These are phyloP conservation scores for Ibycter americanus DNA, from an alignment of 2,797 vertebrate genomes.

Conservation along the genomic window DNA sequence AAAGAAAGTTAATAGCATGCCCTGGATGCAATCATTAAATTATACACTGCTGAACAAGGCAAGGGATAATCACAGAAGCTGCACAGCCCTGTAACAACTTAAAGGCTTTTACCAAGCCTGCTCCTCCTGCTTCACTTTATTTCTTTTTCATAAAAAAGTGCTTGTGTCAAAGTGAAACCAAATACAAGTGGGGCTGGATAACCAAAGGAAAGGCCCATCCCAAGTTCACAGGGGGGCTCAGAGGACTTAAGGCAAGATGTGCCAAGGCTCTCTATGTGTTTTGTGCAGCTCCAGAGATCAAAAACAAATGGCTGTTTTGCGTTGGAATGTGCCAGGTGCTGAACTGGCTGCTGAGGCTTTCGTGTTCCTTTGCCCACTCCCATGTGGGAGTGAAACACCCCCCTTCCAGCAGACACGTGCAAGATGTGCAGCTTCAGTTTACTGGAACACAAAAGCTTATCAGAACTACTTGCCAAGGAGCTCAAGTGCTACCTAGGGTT, in stretches of 20 bases:
- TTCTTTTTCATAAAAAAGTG: slow-evolving; percentile 21
- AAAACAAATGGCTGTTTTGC: background rate
- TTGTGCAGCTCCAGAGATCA: background rate
- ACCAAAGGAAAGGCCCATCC: background rate
- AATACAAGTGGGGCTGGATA: background rate
- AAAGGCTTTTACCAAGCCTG: slow-evolving; percentile 16
- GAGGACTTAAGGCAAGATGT: background rate
- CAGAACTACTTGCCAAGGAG: background rate
- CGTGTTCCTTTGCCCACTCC: background rate
- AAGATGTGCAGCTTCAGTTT: background rate
- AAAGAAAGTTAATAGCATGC: slow-evolving; percentile 64
- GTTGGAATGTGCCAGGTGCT: background rate
- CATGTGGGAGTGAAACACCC: background rate
- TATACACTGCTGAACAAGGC: slow-evolving; percentile 39
- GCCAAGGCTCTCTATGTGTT: background rate
- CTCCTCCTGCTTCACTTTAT: background rate
- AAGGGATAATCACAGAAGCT: slow-evolving; percentile 38
- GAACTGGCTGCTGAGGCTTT: background rate
- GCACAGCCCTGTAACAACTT: slow-evolving; percentile 1
- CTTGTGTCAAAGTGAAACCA: background rate
- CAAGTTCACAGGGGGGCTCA: background rate
- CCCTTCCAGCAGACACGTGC: background rate
- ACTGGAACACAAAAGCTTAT: background rate
- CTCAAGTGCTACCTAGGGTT: background rate
- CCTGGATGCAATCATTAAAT: slow-evolving; percentile 51